Conservation (phyloP, 2,888 invertebrate species). For the Andrena fulva region DNA sequence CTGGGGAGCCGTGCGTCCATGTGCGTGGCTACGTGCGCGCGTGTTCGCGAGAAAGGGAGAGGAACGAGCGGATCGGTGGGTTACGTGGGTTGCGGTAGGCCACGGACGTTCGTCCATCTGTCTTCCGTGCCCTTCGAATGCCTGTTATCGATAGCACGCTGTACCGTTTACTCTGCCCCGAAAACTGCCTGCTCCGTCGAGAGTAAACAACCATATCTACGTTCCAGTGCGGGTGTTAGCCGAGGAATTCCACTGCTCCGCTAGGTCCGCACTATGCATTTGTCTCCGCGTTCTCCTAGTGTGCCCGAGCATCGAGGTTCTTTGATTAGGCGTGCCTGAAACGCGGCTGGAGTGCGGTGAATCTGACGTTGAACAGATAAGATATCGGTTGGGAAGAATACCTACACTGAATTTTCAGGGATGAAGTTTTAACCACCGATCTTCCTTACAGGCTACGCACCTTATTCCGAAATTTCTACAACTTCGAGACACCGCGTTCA, state of each 20-base stretch:
- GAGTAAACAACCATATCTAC: conserved; percentile 25
- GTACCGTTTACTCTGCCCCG: background rate
- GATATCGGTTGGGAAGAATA: background rate
- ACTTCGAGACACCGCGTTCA: background rate
- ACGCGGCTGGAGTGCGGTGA: background rate
- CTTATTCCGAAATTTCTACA: too few relatives aligned
- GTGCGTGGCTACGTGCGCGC: conserved; percentile 15
- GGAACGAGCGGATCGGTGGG: conserved; percentile 62
- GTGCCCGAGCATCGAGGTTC: too few relatives aligned
- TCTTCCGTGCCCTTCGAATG: conserved; percentile 71
- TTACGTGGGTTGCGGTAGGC: conserved; percentile 82
- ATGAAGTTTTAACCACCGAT: background rate
- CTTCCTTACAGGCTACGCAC: too few relatives aligned
- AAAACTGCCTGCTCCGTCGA: conserved; percentile 24
- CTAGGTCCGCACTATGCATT: too few relatives aligned
- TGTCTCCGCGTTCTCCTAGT: too few relatives aligned
- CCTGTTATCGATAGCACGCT: conserved; percentile 42
- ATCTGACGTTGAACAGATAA: background rate
- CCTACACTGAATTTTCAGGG: background rate
- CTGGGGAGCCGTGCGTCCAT: conserved; percentile 17
- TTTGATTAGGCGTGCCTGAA: background rate
- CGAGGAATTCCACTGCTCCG: background rate
- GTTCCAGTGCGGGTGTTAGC: background rate
- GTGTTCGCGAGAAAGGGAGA: conserved; percentile 19
- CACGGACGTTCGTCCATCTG: conserved; percentile 78